These are phyloP conservation scores for Dendrocincla tyrannina DNA, from an alignment of 2,797 vertebrate genomes.

Conservation along the genomic window DNA sequence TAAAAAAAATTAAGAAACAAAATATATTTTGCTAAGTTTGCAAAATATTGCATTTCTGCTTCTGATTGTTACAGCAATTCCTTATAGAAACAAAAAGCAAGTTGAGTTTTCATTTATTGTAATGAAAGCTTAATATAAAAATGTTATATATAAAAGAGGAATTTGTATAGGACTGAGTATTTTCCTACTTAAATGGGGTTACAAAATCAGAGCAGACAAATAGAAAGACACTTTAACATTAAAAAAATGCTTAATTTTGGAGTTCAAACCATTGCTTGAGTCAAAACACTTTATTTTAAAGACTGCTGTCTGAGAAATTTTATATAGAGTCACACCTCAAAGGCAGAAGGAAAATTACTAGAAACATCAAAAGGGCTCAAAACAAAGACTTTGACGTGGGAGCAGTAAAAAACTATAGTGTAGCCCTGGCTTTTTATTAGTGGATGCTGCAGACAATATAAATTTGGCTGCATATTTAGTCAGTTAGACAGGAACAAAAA, in stretches of 20 bases:
- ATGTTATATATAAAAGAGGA: neutral
- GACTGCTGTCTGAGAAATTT: neutral
- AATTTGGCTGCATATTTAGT: neutral
- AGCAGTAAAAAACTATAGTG: neutral
- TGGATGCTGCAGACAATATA: neutral
- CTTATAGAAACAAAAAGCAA: neutral
- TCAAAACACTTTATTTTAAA: neutral
- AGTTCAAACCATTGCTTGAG: neutral
- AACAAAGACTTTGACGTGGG: fast-evolving
- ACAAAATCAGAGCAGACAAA: neutral
- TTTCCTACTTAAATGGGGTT: neutral
- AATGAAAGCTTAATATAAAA: neutral
- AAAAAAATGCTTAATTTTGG: neutral
- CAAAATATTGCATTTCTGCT: neutral
- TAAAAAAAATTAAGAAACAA: neutral
- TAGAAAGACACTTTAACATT: neutral
- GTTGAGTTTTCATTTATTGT: neutral
- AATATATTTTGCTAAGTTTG: neutral
- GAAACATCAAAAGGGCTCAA: neutral
- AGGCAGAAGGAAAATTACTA: neutral
- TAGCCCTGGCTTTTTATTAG: neutral
- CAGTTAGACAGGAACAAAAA: neutral
- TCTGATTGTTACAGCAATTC: neutral
- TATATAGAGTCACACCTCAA: neutral
- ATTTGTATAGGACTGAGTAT: neutral